phyloP scores from a whole-genome alignment of 2,113 vertebrate genomes.

The Pelmatolapia mariae region DNA sequence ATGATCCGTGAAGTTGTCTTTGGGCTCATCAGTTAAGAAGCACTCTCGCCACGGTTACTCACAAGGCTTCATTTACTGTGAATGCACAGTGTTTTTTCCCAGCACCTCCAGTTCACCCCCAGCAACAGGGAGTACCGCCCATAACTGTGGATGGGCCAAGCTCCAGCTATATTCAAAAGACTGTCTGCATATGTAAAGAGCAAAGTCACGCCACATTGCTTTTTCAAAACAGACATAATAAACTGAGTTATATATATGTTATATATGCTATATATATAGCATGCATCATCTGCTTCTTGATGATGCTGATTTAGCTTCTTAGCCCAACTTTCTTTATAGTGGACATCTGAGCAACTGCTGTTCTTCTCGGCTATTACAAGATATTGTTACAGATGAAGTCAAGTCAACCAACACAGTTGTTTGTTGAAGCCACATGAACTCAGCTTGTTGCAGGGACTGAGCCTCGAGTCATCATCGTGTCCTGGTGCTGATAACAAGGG shows the following conservation, averaged over 20 bases:
- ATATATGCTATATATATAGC: neutral
- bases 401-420: neutral
- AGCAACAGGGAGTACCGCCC: slow-evolving; percentile 52
- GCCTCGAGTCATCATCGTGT: neutral
- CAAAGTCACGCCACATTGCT: slow-evolving; percentile 18
- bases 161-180: slow-evolving; percentile 32
- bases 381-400: neutral
- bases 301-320: neutral
- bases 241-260: neutral
- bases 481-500: neutral
- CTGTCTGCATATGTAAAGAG: slow-evolving; percentile 5
- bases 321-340: neutral
- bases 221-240: neutral
- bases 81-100: slow-evolving; percentile 58
- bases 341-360: neutral
- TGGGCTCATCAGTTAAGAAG: slow-evolving; percentile 51
- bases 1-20: slow-evolving; percentile 60
- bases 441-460: neutral
- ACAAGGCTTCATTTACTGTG: slow-evolving; percentile 50
- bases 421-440: neutral
- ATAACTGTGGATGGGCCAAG: slow-evolving; percentile 38
- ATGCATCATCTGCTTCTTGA: neutral
- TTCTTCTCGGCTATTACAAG: neutral
- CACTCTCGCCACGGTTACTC: slow-evolving; percentile 52
- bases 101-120: slow-evolving; percentile 53